phyloP scores from a whole-genome alignment of 2,888 invertebrate species.

The Epiblema foenella region DNA sequence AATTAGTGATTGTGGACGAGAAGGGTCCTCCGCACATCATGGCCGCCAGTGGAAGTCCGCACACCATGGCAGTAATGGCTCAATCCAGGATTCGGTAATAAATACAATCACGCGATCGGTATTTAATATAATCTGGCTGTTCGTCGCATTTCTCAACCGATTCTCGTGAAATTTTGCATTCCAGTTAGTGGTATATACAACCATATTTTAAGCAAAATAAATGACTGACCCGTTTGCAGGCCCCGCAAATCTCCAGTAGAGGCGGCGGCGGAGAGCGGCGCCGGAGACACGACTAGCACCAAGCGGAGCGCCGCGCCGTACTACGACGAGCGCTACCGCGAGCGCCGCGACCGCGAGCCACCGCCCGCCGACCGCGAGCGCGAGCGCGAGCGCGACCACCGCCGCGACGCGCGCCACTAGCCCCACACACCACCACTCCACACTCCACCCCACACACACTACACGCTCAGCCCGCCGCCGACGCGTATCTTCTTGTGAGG shows the following conservation, averaged over 20 bases:
- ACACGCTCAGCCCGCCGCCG: too few species aligned
- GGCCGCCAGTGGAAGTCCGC: too few species aligned
- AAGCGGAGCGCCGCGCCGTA: constrained; percentile 88
- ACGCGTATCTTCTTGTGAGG: too few species aligned
- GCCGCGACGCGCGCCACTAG: constrained; percentile 68
- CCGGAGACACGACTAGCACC: constrained; percentile 73
- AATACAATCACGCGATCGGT: too few species aligned
- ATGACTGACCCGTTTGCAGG: constrained; percentile 64
- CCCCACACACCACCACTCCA: neutral
- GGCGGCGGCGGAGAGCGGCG: constrained; percentile 76
- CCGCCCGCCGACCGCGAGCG: constrained; percentile 85
- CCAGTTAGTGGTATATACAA: too few species aligned
- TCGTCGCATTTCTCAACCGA: too few species aligned
- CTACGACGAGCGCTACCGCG: constrained; percentile 94
- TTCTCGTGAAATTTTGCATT: too few species aligned
- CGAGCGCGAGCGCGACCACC: constrained; percentile 79
- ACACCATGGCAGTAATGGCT: too few species aligned
- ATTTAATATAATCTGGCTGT: too few species aligned
- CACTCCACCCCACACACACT: neutral
- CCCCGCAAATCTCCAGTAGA: constrained; percentile 87
- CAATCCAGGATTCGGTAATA: neutral
- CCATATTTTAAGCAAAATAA: too few species aligned
- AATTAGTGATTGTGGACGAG: too few species aligned
- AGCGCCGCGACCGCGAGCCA: constrained; percentile 86
- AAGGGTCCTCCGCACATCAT: too few species aligned